These are phyloP conservation scores for Lucilia sericata DNA, from an alignment of 1,140 invertebrate genomes.

Conservation along the genomic window DNA sequence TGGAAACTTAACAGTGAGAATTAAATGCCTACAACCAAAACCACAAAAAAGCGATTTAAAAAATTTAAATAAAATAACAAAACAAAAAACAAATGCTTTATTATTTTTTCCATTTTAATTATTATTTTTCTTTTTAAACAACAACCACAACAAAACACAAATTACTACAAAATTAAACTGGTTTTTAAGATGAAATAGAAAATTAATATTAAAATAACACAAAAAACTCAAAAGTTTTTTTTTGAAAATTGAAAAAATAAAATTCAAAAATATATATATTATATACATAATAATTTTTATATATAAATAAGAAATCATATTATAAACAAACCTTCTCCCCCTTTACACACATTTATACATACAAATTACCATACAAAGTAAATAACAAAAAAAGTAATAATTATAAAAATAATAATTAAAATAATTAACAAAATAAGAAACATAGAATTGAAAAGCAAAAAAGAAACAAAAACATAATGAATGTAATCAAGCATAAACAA, in stretches of 20 bases:
- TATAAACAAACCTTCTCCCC: background rate
- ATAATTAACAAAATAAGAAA: background rate
- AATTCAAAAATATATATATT: slow-evolving; percentile 28
- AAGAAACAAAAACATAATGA: background rate
- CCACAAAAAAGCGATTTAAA: slow-evolving; percentile 25
- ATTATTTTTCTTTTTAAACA: slow-evolving; percentile 29
- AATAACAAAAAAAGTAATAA: too few relatives aligned
- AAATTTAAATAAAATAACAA: background rate
- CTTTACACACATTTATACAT: slow-evolving; percentile 45
- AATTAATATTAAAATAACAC: background rate
- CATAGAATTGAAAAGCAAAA: background rate
- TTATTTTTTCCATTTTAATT: background rate
- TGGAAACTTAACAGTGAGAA: slow-evolving; percentile 45
- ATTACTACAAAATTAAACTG: slow-evolving; percentile 26
- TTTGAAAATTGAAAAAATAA: background rate
- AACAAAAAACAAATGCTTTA: slow-evolving; percentile 19
- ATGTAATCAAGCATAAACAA: background rate
- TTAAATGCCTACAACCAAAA: slow-evolving; percentile 34
- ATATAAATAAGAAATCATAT: slow-evolving; percentile 19
- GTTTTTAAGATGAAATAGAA: too few relatives aligned
- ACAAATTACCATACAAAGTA: slow-evolving; percentile 44
- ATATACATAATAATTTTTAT: slow-evolving; percentile 29
- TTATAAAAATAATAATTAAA: background rate
- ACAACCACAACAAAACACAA: background rate
- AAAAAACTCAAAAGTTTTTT: slow-evolving; percentile 1